Evolutionary conservation across 2,113 vertebrate species (phyloP).

Genomic region (Lampris megalopsis): DNA sequence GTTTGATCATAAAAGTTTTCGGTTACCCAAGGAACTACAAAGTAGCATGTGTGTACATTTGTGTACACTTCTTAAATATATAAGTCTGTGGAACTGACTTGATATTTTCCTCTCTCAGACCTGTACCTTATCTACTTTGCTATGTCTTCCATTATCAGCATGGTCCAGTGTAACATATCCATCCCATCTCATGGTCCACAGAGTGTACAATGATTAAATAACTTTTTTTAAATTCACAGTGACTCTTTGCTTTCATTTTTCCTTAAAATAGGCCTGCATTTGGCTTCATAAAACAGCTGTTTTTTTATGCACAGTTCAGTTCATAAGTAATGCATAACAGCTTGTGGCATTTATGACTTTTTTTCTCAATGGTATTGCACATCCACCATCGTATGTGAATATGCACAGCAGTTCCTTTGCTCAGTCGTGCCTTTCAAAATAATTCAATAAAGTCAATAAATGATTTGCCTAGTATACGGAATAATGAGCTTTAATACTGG

Average conservation of each 20-base stretch:
- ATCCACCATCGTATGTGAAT: too few species aligned
- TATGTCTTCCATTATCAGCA: conserved; percentile 28
- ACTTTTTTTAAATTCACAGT: conserved; percentile 77
- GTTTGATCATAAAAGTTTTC: conserved; percentile 1
- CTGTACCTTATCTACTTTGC: neutral
- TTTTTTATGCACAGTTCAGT: too few species aligned
- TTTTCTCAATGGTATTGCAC: too few species aligned
- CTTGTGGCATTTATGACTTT: too few species aligned
- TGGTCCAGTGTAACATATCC: conserved; percentile 48
- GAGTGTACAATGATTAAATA: conserved; percentile 81
- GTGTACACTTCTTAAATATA: conserved; percentile 33
- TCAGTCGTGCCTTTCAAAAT: too few species aligned
- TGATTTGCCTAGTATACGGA: too few species aligned
- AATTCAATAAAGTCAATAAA: too few species aligned
- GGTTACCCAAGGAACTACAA: conserved; percentile 10
- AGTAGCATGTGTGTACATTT: conserved; percentile 26
- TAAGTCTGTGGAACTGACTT: conserved; percentile 30
- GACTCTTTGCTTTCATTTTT: conserved; percentile 69
- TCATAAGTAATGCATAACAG: too few species aligned
- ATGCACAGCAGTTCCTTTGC: too few species aligned
- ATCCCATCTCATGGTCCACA: conserved; percentile 78
- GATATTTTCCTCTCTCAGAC: conserved; percentile 1
- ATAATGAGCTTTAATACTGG: too few species aligned
- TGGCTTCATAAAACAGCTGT: too few species aligned
- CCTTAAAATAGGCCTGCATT: too few species aligned